A percentile compares a stretch with the other conserved stretches of the same genome.
Conservation (phyloP, 2,888 invertebrate genomes). For the Andrena bucephala region DNA sequence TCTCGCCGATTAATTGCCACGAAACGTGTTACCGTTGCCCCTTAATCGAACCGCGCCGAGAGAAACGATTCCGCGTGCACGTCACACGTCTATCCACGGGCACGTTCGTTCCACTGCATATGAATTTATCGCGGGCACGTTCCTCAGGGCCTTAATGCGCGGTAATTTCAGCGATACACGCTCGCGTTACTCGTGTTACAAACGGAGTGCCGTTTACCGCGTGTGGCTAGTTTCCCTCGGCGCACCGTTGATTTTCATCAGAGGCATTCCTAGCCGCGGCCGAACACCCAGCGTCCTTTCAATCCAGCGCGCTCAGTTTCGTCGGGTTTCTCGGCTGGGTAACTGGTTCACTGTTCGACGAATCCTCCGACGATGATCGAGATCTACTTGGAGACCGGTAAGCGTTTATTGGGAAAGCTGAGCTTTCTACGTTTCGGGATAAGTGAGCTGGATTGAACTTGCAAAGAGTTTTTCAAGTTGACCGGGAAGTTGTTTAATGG, state of each 20-base stretch:
- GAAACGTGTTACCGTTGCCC: constrained; percentile 26
- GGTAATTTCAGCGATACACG: constrained; percentile 61
- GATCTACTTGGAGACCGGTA: no score
- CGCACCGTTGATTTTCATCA: constrained; percentile 47
- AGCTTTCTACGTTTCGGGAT: no score
- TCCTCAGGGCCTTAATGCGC: constrained; percentile 57
- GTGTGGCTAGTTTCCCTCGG: constrained; percentile 46
- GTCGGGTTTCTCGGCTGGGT: constrained; percentile 21
- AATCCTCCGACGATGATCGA: not conserved
- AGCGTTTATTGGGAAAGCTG: no score
- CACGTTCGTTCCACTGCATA: constrained; percentile 58
- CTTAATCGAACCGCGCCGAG: constrained; percentile 36
- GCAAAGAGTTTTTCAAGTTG: not conserved
- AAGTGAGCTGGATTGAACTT: no score
- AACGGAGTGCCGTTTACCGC: constrained; percentile 54
- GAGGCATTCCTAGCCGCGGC: constrained; percentile 41
- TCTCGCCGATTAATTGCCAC: constrained; percentile 44
- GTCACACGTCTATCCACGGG: constrained; percentile 38
- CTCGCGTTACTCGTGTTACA: constrained; percentile 38
- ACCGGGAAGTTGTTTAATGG: not conserved
- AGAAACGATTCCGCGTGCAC: constrained; percentile 51
- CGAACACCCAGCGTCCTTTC: constrained; percentile 3
- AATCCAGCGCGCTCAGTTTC: constrained; percentile 17
- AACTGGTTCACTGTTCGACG: not conserved
- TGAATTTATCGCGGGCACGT: constrained; percentile 67